Evolutionary conservation across 2,797 vertebrate species (phyloP), one percentile per base, ranked within the genome.

Genomic region (Tragelaphus eurycerus): DNA sequence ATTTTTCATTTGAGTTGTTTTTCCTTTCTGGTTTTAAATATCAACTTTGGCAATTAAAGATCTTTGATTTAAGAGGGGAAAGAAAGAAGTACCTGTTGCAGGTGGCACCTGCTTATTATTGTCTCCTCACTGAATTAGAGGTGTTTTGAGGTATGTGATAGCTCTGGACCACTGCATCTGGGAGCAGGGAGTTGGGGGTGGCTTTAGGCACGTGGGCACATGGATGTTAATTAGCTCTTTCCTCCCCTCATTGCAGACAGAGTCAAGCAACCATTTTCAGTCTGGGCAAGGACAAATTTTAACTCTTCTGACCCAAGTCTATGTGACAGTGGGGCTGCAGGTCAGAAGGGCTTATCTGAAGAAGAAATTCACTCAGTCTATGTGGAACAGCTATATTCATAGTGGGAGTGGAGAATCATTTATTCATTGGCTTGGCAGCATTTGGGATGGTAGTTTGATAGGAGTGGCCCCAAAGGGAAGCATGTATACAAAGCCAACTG

Each of bases 1-100:
- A 79, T 92, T 87, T 97, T 82, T 78, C 57, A 50, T 94, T 87
- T 92, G 46, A 25, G 50, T 29, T 95, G 31, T 92, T 76, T 92
- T 90, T 91, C n/a, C 25, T 91, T 84, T 81, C 81, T 71, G 23
- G 25, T 76, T 91, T 88, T 92, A 86, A 59, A 38, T 91, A 62
- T 93, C 17, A 57, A 43, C 64, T 67, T 90, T 95, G 25, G 59
- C 82, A 74, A 5, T 93, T 82, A 86, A 76, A 83, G 27, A 48
- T 55, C 43, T 74, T 95, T 83, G 19, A 91, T 78, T 76, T 88
- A 43, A 96, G 90, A 87, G 48, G 21, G n/a, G 16, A 19, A 78
- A 74, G 43, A 81, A 89, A 81, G 52, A 90, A 38, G 48, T 59
- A 34, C 34, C 52, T 54, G 14, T 64, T 92, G 43, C 21, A 83